These are phyloP conservation scores for Scaptomyza cyrtandrae DNA, from an alignment of 2,888 invertebrate species.

Conservation along the genomic window DNA sequence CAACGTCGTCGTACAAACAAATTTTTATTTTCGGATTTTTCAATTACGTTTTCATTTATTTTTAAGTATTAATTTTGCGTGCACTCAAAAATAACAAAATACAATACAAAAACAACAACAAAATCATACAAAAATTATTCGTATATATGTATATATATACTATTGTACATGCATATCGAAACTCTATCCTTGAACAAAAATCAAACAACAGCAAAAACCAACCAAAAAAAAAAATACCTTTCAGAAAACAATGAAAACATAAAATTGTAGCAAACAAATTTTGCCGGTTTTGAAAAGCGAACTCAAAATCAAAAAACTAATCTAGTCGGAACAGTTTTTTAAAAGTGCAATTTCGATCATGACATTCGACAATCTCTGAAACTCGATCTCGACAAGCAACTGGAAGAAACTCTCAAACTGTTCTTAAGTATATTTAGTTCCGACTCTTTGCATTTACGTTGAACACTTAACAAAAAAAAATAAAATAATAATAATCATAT, in stretches of 20 bases:
- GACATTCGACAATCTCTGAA: constrained; percentile 33
- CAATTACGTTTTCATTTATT: constrained; percentile 84
- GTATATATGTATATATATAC: constrained; percentile 50
- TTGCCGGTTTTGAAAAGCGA: constrained; percentile 44
- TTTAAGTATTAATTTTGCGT: constrained; percentile 81
- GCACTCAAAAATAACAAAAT: constrained; percentile 73
- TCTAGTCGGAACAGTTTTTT: constrained; percentile 36
- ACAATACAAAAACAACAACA: constrained; percentile 48
- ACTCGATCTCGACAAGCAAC: constrained; percentile 54
- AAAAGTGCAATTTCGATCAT: constrained; percentile 56
- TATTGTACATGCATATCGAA: constrained; percentile 42
- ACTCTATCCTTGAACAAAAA: constrained; percentile 55
- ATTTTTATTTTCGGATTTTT: constrained; percentile 82
- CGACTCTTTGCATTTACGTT: constrained; percentile 57
- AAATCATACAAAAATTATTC: constrained; percentile 57
- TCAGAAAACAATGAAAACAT: constrained; percentile 23
- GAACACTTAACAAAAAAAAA: constrained; percentile 32
- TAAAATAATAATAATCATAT: constrained; percentile 27
- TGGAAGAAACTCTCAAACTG: constrained; percentile 47
- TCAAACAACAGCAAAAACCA: constrained; percentile 44
- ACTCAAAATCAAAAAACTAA: constrained; percentile 19
- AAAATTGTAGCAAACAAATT: constrained; percentile 27
- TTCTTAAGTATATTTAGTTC: constrained; percentile 49
- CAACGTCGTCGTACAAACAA: constrained; percentile 83
- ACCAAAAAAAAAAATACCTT: constrained; percentile 31